Base-by-base conservation (phyloP, 92 coral and sea anemone species). In the Porites cylindrica region DNA sequence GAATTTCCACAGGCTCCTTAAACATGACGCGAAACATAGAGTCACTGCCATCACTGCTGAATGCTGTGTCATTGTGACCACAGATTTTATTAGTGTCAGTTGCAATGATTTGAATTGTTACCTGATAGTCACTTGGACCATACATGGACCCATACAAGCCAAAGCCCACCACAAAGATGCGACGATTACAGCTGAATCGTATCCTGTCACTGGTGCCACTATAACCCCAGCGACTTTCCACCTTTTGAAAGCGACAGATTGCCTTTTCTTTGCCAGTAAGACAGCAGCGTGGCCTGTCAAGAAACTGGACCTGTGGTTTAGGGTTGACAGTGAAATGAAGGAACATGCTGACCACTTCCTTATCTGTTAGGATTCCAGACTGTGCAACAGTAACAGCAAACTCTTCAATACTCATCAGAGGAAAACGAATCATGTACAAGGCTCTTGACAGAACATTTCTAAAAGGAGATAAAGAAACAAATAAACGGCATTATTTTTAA, bases 221-320 rank as follows among this genome's bases (percentile, higher is more conserved):
- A 91, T 96, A 96, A 43, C 99, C 99, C 99, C 99, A 96, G 21
- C 99, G 99, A 81, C 96, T 93, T 78, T 96, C 99, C 2, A 96
- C 99, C 72, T 96, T 96, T 21, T 86, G 89, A 70, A 96, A 96
- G 38, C 99, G 95, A 51, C 82, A 84, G 26, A 96, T 84, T 32
- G 93, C 94, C 83, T 96, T 96, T 66, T 96, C 99, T 70, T 94
- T 88, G 58, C 99, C 99, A 12, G 99, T 96, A 51, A 95, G 85
- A 66, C 99, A 96, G 63, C 99, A 96, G 24, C 99, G 90, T 59
- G 99, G 98, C 80, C 92, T 91, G 86, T 96, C 99, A 70, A 96
- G 89, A 85, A 95, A 96, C 78, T 88, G 91, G 20, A 96, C 95
- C 14, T 88, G 90, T 53, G 99, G 99, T 77, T 96, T 96, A 26